phyloP scores from a whole-genome alignment of 2,113 vertebrate genomes.

The Mellivora capensis region DNA sequence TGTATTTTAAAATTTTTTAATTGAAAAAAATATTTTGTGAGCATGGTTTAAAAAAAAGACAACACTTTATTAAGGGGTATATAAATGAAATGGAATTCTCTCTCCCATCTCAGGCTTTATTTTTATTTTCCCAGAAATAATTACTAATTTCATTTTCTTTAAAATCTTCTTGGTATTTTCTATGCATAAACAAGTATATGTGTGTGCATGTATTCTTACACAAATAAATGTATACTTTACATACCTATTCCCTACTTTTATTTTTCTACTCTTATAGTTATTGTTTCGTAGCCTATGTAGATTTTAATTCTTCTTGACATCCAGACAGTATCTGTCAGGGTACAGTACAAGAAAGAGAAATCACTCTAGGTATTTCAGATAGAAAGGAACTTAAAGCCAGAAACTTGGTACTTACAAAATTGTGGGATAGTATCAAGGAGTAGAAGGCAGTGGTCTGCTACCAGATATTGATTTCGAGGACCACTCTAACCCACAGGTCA shows the following conservation, averaged over 20 bases:
- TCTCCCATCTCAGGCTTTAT: background rate
- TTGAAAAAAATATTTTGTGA: conserved; percentile 4
- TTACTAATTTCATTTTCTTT: conserved; percentile 17
- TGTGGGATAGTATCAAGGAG: background rate
- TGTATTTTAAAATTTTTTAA: background rate
- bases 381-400: background rate
- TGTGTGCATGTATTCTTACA: background rate
- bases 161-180: background rate
- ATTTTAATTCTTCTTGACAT: conserved; percentile 33
- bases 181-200: background rate
- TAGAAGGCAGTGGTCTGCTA: background rate
- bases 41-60: background rate
- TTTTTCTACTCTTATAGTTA: background rate
- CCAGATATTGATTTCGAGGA: background rate
- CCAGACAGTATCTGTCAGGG: background rate
- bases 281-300: background rate
- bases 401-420: conserved; percentile 24
- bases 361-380: background rate
- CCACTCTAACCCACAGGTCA: background rate
- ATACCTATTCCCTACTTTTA: background rate
- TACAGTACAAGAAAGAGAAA: background rate
- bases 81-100: background rate
- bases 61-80: background rate
- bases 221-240: background rate
- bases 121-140: conserved; percentile 16